Base-by-base conservation (phyloP, 2,113 vertebrate genomes). In the Cinclus cinclus region DNA sequence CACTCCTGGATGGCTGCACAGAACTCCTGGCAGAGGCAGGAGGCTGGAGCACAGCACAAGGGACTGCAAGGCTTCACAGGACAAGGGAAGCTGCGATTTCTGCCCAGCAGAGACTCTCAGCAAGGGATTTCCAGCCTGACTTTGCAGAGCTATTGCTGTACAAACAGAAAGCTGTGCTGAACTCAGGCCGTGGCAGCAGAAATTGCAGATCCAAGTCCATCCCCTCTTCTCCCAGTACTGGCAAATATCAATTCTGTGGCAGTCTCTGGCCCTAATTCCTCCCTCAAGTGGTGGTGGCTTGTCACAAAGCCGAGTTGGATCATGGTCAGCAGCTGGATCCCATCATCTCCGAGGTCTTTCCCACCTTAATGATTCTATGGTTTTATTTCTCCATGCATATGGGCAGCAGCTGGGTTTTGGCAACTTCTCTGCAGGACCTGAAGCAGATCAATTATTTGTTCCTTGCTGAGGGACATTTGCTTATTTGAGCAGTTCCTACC, bases 281-380 rank as follows among this genome's bases (percentile, higher is more conserved):
- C 60, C 30, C 30, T 52, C 8, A 42, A 1, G 0, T 13, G 33
- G 5, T 39, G 27, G 31, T 76, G 37, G 28, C 30, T 75, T 33
- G 13, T 79, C n/a, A n/a, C 14, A 23, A 20, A 33, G 18, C 23
- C 49, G 31, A 84, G 55, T 7, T 42, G 60, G 60, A 21, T 27
- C 60, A 22, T 33, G 17, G 31, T 6, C 3, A 50, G 42, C 58
- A 64, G 25, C 0, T 58, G 35, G 31, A 42, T 31, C 50, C 0
- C 0, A 30, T 47, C 1, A 47, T 27, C 9, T 21, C 14, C 0
- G 0, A 31, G 24, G 11, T 31, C 24, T 41, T n/a, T 21, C 42
- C 30, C n/a, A 2, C 11, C 21, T 12, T 12, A 64, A 22, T 56
- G 2, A 49, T 27, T 56, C 31, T 1, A 5, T 42, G 21, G 3